These are phyloP conservation scores for Lasiurus cinereus DNA, from an alignment of 2,113 vertebrate genomes.

Conservation along the genomic window DNA sequence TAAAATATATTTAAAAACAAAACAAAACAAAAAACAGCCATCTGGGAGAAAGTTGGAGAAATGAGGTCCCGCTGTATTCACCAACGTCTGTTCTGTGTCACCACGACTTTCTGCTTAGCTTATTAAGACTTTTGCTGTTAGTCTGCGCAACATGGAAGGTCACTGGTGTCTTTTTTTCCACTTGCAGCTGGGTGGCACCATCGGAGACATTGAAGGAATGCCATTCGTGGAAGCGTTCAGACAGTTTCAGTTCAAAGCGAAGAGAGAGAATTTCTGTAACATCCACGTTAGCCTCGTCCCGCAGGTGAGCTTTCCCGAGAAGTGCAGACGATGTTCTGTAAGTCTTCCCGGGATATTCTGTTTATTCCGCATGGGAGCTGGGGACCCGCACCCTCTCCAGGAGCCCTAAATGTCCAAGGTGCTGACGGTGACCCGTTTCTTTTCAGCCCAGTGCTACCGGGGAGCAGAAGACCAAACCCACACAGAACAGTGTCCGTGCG, in stretches of 20 bases:
- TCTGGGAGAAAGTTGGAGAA: no score
- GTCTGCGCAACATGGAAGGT: background rate
- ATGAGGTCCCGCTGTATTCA: background rate
- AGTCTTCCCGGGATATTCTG: background rate
- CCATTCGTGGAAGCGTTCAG: constrained; percentile 91
- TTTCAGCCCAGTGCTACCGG: constrained; percentile 89
- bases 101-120: background rate
- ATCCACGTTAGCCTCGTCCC: constrained; percentile 92
- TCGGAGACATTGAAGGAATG: constrained; percentile 92
- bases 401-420: background rate
- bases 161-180: constrained; percentile 7
- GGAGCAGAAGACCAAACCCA: constrained; percentile 92
- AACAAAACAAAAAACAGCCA: no score
- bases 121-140: background rate
- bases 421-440: constrained; percentile 49
- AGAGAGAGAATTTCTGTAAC: constrained; percentile 90
- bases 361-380: background rate
- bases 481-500: constrained; percentile 90
- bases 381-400: background rate
- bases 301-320: constrained; percentile 84
- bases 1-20: no score
- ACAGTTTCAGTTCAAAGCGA: constrained; percentile 92
- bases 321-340: background rate
- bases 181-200: constrained; percentile 90
- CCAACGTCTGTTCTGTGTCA: background rate